A percentile compares a stretch with the other conserved stretches of the same genome.
Evolutionary conservation across 2,888 invertebrate species (phyloP).

Genomic region (Cordilura impudica): DNA sequence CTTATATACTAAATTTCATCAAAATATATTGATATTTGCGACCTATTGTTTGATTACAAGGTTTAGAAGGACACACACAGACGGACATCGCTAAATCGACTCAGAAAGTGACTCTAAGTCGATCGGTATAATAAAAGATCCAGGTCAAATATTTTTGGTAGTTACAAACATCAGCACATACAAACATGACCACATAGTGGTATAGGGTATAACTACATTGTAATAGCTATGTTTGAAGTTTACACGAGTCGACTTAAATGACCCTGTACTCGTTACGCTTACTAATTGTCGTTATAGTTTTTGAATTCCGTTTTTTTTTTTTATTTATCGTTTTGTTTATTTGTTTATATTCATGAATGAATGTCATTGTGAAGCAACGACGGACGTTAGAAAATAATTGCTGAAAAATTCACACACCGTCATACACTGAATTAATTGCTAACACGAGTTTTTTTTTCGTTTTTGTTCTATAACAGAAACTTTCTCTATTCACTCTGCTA

Average conservation of each 20-base stretch:
- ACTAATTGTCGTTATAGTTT: slow-evolving; percentile 23
- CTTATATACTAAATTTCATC: too few relatives aligned
- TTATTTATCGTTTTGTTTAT: neutral
- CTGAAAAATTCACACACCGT: slow-evolving; percentile 1
- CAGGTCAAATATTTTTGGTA: too few relatives aligned
- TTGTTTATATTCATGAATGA: neutral
- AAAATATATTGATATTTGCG: too few relatives aligned
- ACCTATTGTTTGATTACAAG: too few relatives aligned
- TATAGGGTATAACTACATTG: neutral
- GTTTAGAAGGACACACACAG: too few relatives aligned
- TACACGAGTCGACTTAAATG: slow-evolving; percentile 24
- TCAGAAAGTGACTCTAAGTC: too few relatives aligned
- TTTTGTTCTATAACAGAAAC: neutral
- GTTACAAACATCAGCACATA: too few relatives aligned
- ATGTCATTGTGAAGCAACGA: neutral
- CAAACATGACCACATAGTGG: too few relatives aligned
- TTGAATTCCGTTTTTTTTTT: neutral
- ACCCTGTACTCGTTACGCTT: slow-evolving; percentile 36
- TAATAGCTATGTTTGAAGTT: slow-evolving; percentile 1
- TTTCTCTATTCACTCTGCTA: too few relatives aligned
- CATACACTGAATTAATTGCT: slow-evolving; percentile 27
- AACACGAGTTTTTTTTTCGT: slow-evolving; percentile 22
- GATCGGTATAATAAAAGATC: too few relatives aligned
- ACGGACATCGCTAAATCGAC: too few relatives aligned
- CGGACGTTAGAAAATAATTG: neutral